Percentiles rank a stretch among this genome's conserved stretches.
These are phyloP conservation scores for Eristalinus aeneus DNA, from an alignment of 2,888 invertebrate species.

Conservation along the genomic window DNA sequence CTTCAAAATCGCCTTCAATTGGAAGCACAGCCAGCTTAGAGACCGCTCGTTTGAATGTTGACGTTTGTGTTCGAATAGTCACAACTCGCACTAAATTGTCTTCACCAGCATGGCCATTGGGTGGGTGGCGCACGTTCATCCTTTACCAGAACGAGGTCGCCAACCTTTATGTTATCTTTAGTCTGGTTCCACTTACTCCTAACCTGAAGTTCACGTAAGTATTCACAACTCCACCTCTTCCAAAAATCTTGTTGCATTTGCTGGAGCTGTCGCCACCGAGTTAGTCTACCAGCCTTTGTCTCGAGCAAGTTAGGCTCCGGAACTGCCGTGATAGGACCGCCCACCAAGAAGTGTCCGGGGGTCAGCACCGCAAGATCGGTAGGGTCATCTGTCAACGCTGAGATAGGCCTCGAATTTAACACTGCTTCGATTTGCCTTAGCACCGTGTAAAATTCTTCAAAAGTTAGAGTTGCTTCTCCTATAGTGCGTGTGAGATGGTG, in stretches of 20 bases:
- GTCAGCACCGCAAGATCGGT: too few species aligned
- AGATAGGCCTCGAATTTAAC: background rate
- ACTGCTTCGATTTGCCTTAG: background rate
- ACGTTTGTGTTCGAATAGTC: slow-evolving; percentile 6
- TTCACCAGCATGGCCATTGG: background rate
- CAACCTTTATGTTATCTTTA: too few species aligned
- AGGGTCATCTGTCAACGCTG: background rate
- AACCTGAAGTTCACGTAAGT: background rate
- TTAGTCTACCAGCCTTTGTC: background rate
- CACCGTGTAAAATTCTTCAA: background rate
- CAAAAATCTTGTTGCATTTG: background rate
- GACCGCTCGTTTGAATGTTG: slow-evolving; percentile 27
- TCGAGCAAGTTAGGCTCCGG: too few species aligned
- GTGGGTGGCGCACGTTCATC: background rate
- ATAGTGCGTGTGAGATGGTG: slow-evolving; percentile 5
- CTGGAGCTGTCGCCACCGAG: too few species aligned
- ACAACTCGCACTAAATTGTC: background rate
- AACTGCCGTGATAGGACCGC: too few species aligned
- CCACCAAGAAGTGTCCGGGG: too few species aligned
- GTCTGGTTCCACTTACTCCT: too few species aligned
- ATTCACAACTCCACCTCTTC: background rate
- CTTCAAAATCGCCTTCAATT: slow-evolving; percentile 10
- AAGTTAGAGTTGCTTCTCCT: background rate
- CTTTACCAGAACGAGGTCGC: too few species aligned
- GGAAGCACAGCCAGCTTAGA: slow-evolving; percentile 36